Evolutionary conservation across 2,797 vertebrate species (phyloP).

Genomic region (Coregonus suidteri): DNA sequence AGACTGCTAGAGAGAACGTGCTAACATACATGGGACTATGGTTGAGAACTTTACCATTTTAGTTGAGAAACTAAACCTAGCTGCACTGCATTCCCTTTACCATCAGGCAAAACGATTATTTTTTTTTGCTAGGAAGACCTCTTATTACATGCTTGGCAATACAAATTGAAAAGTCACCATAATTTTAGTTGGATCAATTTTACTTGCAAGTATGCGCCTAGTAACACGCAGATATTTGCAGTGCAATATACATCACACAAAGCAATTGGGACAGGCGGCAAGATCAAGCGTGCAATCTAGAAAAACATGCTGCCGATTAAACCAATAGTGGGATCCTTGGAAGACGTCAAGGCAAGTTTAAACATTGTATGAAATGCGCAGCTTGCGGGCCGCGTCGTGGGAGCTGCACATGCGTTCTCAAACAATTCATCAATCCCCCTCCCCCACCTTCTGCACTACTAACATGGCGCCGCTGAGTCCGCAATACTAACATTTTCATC

Average conservation of each 20-base stretch:
- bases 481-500: slow-evolving; percentile 54
- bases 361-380: slow-evolving; percentile 22
- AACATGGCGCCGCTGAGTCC: slow-evolving; percentile 77
- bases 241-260: neutral
- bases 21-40: too few species aligned
- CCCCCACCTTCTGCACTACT: slow-evolving; percentile 61
- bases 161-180: neutral
- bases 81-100: neutral
- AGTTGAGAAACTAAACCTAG: neutral
- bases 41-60: neutral
- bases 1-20: neutral
- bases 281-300: neutral
- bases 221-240: too few species aligned
- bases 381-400: slow-evolving; percentile 31
- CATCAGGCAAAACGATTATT: neutral
- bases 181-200: neutral
- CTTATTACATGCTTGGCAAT: neutral
- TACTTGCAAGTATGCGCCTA: neutral
- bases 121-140: neutral
- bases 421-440: slow-evolving; percentile 58
- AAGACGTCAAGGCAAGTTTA: too few species aligned
- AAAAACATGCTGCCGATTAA: neutral
- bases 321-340: neutral
- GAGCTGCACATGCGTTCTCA: slow-evolving; percentile 35
- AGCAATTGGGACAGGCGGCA: neutral